Base-by-base conservation (phyloP, 2,113 vertebrate species). In the Ursus arctos region DNA sequence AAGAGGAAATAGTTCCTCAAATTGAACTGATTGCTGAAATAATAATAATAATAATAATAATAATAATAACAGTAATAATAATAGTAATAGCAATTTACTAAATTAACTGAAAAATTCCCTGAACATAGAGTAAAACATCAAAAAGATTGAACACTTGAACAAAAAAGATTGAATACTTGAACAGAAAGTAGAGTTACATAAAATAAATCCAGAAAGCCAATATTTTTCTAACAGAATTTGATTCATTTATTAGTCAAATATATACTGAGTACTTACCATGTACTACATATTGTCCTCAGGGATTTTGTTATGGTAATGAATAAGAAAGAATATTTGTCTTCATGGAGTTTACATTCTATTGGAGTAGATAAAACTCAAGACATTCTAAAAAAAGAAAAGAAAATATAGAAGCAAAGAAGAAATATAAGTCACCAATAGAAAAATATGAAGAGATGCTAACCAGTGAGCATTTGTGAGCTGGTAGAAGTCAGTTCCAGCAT, bases 341-440 rank as follows among this genome's bases (percentile, higher is more conserved):
- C 24, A 51, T 26, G 14, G 31, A 69, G 0, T 69, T 88, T 43
- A 71, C 5, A 71, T 74, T 10, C 4, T 36, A 77, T 90, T 77
- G 63, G 15, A 81, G 24, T 72, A 49, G 14, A 24, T 90, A 65
- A 53, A 71, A 71, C 5, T 83, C 28, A 92, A 77, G 43, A 3
- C 18, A 85, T 80, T 80, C 47, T n/a, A 79, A 93, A 93, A 31
- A 67, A 31, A 93, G 67, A 88, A 15, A 93, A 79, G 9, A 91
- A 18, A 33, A 92, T 61, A 31, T 22, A 59, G 4, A n/a, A 7
- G 8, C 28, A 43, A 69, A 51, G 21, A 82, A 95, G 2, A 92
- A 51, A 49, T 79, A 53, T n/a, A 49, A 77, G 47, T 79, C 31
- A 79, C 49, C 28, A 57, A 47, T 55, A 79, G 18, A 91, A n/a